A percentile compares a stretch with the other conserved stretches of the same genome.
These are phyloP conservation scores for Myotis findleyi DNA, from an alignment of 2,797 vertebrate genomes.

Conservation along the genomic window DNA sequence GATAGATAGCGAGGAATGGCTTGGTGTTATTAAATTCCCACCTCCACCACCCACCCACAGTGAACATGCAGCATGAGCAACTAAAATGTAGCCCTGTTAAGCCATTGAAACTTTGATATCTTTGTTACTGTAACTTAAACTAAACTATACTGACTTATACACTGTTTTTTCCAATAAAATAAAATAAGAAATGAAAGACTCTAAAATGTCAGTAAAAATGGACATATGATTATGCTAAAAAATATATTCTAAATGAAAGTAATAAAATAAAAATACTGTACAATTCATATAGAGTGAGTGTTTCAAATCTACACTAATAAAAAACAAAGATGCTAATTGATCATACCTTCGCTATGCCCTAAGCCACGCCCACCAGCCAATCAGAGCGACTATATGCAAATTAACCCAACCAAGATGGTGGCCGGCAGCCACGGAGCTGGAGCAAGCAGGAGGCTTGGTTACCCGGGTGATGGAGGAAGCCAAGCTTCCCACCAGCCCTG, in stretches of 20 bases:
- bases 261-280: not conserved
- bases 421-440: too few relatives aligned
- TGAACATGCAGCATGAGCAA: not conserved
- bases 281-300: not conserved
- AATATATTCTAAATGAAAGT: slow-evolving; percentile 6
- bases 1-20: not conserved
- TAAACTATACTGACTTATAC: not conserved
- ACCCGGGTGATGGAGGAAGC: too few relatives aligned
- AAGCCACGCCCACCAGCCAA: too few relatives aligned
- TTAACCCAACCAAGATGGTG: too few relatives aligned
- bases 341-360: too few relatives aligned
- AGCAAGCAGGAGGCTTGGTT: too few relatives aligned
- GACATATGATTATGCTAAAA: not conserved
- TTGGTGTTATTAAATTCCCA: not conserved
- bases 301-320: not conserved
- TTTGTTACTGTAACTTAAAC: not conserved
- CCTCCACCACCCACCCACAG: not conserved
- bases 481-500: too few relatives aligned
- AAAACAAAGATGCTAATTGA: too few relatives aligned
- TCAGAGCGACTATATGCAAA: too few relatives aligned
- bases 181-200: not conserved
- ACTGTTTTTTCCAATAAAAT: not conserved
- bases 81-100: not conserved
- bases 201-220: not conserved
- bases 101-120: not conserved